Percentiles rank a stretch among this genome's conserved stretches.
Conservation (phyloP, 2,888 invertebrate genomes). For the Oscheius sp. region DNA sequence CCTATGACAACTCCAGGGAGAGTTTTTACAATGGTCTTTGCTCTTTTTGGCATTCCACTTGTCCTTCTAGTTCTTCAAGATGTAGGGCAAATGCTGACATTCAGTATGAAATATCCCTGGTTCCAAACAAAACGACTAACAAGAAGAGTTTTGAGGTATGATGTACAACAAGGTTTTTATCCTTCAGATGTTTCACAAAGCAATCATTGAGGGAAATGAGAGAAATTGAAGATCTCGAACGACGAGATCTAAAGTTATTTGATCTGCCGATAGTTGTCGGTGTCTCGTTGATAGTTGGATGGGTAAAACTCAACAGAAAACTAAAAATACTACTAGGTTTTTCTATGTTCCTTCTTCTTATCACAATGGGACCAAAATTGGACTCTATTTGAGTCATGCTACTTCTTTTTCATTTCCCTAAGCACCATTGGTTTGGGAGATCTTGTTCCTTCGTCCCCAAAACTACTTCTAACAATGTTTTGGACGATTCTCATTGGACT, state of each 20-base stretch:
- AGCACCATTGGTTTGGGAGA: conserved; percentile 62
- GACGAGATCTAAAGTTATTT: conserved; percentile 74
- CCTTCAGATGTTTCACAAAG: conserved; percentile 60
- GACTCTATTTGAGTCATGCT: conserved; percentile 89
- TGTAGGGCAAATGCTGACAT: conserved; percentile 60
- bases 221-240: conserved; percentile 49
- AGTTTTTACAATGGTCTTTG: conserved; percentile 58
- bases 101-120: conserved; percentile 64
- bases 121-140: conserved; percentile 58
- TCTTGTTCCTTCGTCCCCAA: conserved; percentile 77
- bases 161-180: no score
- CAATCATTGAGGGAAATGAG: conserved; percentile 58
- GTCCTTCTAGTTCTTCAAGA: conserved; percentile 59
- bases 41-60: conserved; percentile 59
- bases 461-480: conserved; percentile 88
- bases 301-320: conserved; percentile 75
- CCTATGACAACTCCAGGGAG: conserved; percentile 55
- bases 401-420: conserved; percentile 95
- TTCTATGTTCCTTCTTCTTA: conserved; percentile 77
- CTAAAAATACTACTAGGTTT: conserved; percentile 76
- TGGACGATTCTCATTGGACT: conserved; percentile 88
- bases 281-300: conserved; percentile 82
- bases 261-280: conserved; percentile 91
- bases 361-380: conserved; percentile 77
- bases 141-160: conserved; percentile 45